Base-by-base conservation (phyloP, 2,888 invertebrate genomes). In the Hypomecis punctinalis region DNA sequence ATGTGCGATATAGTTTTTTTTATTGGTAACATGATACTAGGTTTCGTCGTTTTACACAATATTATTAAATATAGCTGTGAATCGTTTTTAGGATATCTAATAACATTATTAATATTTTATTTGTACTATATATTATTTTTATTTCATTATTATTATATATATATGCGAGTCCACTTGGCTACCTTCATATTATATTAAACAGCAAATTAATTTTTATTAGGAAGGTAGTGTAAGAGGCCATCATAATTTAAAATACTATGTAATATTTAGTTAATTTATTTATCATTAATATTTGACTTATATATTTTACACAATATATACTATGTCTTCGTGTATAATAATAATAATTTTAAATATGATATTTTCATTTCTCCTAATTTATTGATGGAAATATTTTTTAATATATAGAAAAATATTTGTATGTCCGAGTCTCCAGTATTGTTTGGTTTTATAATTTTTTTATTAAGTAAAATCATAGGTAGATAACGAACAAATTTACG, bases 401-500 rank as follows among this genome's bases (percentile, higher is more conserved):
- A 11, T 42, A 23, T 48, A 56, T 59, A 55, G 7, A 49, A 39
- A 52, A 49, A 33, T 59, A 55, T 35, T 48, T n/a, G 63, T 63
- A 57, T 57, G 57, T 37, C 35, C 49, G 59, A 63, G 53, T 58
- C 47, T 63, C 51, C 72, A 74, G 72, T 74, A 74, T 74, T 74
- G 63, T 67, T 64, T 69, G 59, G 48, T 66, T 69, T 68, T 68
- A 67, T 68, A 62, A 47, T 68, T 53, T 56, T 23, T 55, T 48
- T 53, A 49, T 63, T 63, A 61, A 43, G 47, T 71, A 63, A 33
- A 66, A 68, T 58, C 63, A 49, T 78, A 77, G 75, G 73, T 81
- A 79, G 74, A 73, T 74, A 78, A 76, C 75, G 82, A 84, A 83
- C 81, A 85, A 85, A 83, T 81, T 80, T 72, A 76, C 75, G 79